Conservation (phyloP, 2,888 invertebrate genomes). For the Caenorhabditis doughertyi region DNA sequence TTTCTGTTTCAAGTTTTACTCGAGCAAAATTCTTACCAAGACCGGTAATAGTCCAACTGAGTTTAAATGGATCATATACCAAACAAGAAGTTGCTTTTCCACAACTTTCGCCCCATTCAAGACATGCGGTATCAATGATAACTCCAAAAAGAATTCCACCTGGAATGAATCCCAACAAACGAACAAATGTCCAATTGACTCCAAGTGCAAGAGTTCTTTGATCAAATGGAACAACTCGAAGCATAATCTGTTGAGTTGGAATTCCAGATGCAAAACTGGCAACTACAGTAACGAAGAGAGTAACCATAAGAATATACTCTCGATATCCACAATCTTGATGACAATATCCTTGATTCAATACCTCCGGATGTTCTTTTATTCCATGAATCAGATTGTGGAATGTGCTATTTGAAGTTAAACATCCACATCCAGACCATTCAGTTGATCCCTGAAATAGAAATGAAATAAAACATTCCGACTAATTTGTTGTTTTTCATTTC, state of each 20-base stretch:
- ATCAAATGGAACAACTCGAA: slow-evolving; percentile 82
- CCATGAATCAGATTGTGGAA: slow-evolving; percentile 59
- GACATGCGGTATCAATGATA: slow-evolving; percentile 81
- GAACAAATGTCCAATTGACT: slow-evolving; percentile 81
- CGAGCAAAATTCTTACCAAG: too few species aligned
- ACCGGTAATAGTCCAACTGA: slow-evolving; percentile 81
- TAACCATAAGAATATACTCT: slow-evolving; percentile 77
- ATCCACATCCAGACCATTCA: slow-evolving; percentile 67
- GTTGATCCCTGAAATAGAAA: slow-evolving; percentile 49
- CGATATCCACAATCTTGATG: slow-evolving; percentile 77
- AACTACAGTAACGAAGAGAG: slow-evolving; percentile 80
- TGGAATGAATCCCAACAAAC: slow-evolving; percentile 80
- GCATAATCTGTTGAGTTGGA: slow-evolving; percentile 82
- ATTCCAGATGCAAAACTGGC: slow-evolving; percentile 82
- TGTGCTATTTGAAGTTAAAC: slow-evolving; percentile 61
- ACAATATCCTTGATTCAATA: slow-evolving; percentile 58
- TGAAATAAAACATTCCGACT: too few species aligned
- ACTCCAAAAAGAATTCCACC: slow-evolving; percentile 82
- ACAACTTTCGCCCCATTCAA: slow-evolving; percentile 80
- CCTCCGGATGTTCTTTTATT: slow-evolving; percentile 26
- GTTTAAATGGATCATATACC: slow-evolving; percentile 79
- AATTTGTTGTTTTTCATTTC: slow-evolving; percentile 8
- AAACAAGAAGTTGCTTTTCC: slow-evolving; percentile 73
- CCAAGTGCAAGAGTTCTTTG: slow-evolving; percentile 82
- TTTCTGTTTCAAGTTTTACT: too few species aligned